phyloP scores from a whole-genome alignment of 2,113 vertebrate genomes.

The Phrynocephalus versicolor region DNA sequence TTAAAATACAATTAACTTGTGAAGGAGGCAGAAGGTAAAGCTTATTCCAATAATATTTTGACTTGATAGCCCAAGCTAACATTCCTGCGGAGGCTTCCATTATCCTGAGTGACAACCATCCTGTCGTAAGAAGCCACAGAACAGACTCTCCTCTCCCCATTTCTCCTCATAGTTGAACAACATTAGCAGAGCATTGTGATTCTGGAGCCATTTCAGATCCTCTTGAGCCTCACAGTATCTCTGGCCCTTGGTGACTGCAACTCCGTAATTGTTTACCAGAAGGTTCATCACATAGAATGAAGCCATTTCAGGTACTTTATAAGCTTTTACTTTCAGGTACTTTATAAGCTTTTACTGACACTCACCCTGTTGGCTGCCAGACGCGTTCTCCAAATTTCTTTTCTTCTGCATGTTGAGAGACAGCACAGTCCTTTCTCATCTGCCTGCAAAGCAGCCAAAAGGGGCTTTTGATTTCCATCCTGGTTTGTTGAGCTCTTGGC shows the following conservation, averaged over 20 bases:
- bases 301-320: background rate
- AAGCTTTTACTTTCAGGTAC: conserved; percentile 7
- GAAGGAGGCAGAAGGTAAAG: background rate
- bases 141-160: background rate
- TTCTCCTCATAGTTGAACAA: background rate
- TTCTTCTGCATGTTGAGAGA: background rate
- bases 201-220: background rate
- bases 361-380: conserved; percentile 7
- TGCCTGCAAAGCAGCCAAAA: conserved; percentile 14
- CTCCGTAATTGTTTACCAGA: conserved; percentile 20
- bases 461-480: conserved; percentile 27
- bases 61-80: background rate
- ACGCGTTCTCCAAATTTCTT: conserved; percentile 1
- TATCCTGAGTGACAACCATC: background rate
- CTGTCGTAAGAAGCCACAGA: background rate
- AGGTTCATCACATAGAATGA: background rate
- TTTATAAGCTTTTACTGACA: background rate
- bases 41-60: background rate
- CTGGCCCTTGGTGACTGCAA: background rate
- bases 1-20: background rate
- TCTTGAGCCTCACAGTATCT: rapidly evolving
- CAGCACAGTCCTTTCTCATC: background rate
- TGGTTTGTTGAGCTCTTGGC: conserved; percentile 29
- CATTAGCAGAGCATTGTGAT: conserved; percentile 15
- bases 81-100: conserved; percentile 3